Evolutionary conservation across 2,797 vertebrate genomes (phyloP).

Genomic region (Leptatherina wallacei): DNA sequence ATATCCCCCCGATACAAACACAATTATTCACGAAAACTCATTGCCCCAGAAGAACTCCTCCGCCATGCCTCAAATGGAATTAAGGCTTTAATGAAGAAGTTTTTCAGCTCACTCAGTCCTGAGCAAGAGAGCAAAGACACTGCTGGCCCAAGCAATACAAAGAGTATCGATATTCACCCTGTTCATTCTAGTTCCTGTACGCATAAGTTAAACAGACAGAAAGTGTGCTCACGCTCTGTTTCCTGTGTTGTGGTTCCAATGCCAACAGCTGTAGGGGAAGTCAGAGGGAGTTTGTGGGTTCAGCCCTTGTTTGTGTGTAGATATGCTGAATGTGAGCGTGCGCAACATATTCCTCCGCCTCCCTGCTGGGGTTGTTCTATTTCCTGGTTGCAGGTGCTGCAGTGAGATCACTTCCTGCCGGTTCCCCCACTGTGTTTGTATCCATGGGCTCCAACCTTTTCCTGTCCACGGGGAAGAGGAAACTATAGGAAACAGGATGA

Average conservation of each 20-base stretch:
- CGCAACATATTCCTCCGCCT: conserved; percentile 40
- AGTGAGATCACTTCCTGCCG: conserved; percentile 84
- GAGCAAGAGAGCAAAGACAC: conserved; percentile 14
- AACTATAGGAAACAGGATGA: conserved; percentile 84
- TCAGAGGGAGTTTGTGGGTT: conserved; percentile 57
- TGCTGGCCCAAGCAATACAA: not conserved
- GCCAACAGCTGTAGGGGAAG: conserved; percentile 82
- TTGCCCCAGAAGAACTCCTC: conserved; percentile 11
- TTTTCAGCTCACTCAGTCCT: conserved; percentile 42
- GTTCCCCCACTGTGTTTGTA: conserved; percentile 47
- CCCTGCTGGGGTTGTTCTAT: conserved; percentile 64
- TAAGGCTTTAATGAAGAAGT: conserved; percentile 50
- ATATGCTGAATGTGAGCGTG: conserved; percentile 13
- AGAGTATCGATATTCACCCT: not conserved
- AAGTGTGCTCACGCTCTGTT: conserved; percentile 58
- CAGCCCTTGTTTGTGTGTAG: conserved; percentile 43
- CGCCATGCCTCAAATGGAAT: conserved; percentile 48
- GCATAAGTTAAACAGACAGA: conserved; percentile 39
- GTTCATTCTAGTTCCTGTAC: conserved; percentile 19
- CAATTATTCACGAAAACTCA: conserved; percentile 33
- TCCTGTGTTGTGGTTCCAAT: conserved; percentile 76
- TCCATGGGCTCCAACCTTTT: conserved; percentile 76
- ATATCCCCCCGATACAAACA: conserved; percentile 46
- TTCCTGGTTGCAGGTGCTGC: conserved; percentile 83
- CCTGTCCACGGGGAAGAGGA: conserved; percentile 77